These are phyloP conservation scores for Zalophus californianus DNA, from an alignment of 2,797 vertebrate genomes.

Conservation along the genomic window DNA sequence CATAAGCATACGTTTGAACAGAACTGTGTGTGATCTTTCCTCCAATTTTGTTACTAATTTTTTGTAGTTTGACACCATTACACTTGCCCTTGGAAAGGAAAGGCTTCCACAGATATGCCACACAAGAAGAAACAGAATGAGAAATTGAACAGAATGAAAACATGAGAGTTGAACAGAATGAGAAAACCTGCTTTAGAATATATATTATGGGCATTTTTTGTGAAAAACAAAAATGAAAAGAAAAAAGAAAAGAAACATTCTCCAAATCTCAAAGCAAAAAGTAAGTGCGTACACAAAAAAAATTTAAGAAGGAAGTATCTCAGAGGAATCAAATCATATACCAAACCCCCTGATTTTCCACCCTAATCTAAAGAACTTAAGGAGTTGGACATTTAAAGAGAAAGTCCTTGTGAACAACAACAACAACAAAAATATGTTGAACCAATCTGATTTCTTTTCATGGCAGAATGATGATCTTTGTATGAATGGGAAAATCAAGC, in stretches of 20 bases:
- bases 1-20: background rate
- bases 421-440: background rate
- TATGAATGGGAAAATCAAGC: conserved; percentile 1
- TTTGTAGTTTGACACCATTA: background rate
- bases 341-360: background rate
- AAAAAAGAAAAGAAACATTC: background rate
- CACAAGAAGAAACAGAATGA: too few species aligned
- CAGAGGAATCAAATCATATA: background rate
- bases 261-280: background rate
- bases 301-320: background rate
- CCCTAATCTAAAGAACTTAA: background rate
- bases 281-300: background rate
- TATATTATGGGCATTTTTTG: too few species aligned
- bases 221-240: too few species aligned
- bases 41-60: background rate
- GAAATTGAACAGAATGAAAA: too few species aligned
- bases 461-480: background rate
- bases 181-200: too few species aligned
- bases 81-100: background rate
- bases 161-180: too few species aligned
- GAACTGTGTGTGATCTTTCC: background rate
- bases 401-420: background rate
- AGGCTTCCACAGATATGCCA: background rate
- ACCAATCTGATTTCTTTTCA: background rate
- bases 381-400: background rate